These are phyloP conservation scores for Cheirogaleus medius DNA, from an alignment of 2,113 vertebrate species.

Conservation along the genomic window DNA sequence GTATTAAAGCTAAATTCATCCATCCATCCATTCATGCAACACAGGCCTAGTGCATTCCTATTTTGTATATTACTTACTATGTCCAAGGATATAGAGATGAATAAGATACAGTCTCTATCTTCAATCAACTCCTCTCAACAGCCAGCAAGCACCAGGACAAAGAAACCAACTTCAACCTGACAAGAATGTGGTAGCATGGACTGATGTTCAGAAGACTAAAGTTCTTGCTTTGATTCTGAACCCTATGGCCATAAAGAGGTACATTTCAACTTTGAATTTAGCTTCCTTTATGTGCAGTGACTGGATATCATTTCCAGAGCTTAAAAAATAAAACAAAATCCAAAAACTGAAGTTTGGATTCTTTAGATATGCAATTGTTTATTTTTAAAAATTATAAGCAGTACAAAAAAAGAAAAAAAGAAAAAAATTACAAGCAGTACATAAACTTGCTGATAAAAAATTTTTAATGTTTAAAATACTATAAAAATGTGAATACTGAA, in stretches of 20 bases:
- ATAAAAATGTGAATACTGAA: background rate
- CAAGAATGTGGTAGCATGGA: background rate
- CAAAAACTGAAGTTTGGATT: background rate
- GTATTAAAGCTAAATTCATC: background rate
- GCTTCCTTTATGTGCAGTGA: background rate
- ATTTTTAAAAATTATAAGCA: background rate
- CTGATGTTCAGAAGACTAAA: background rate
- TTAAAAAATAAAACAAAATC: background rate
- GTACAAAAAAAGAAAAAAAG: background rate
- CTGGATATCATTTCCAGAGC: background rate
- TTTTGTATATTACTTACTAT: background rate
- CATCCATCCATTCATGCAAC: background rate
- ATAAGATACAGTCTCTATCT: background rate
- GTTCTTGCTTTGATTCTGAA: background rate
- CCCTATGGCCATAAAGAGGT: background rate
- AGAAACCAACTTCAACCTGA: background rate
- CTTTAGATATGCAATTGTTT: background rate
- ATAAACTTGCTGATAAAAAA: background rate
- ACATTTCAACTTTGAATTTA: background rate
- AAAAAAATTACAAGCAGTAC: background rate
- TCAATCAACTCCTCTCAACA: conserved; percentile 17
- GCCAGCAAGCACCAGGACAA: background rate
- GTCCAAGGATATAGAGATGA: background rate
- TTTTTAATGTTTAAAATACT: background rate
- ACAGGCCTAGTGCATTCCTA: background rate